phyloP scores from a whole-genome alignment of 1,140 invertebrate species.

The Macrosteles quadrilineatus region DNA sequence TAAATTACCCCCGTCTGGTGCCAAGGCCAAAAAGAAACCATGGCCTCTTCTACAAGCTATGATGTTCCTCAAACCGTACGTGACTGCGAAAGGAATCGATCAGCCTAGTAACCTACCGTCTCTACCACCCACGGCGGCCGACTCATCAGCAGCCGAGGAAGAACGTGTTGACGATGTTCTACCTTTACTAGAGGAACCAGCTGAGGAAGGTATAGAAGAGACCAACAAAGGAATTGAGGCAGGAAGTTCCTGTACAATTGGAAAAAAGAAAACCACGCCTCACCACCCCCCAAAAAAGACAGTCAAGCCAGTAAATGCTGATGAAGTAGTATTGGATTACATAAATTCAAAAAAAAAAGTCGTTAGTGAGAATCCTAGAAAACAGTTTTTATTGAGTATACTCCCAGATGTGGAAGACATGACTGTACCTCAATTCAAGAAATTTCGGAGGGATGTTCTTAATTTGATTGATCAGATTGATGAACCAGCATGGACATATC shows the following conservation, averaged over 20 bases:
- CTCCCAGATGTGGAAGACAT: not conserved
- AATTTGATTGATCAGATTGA: conserved; percentile 7
- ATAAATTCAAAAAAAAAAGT: conserved; percentile 5
- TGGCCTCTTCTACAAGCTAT: conserved; percentile 24
- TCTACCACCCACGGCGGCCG: not conserved
- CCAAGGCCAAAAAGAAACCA: conserved; percentile 28
- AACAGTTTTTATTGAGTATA: not conserved
- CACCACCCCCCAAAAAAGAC: conserved; percentile 3
- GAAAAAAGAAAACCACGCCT: not conserved
- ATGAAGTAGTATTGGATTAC: no score
- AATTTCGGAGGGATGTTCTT: conserved; percentile 18
- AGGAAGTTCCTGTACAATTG: conserved; percentile 13
- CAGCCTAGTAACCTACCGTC: conserved; percentile 24
- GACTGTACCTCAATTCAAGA: conserved; percentile 12
- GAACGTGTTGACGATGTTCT: conserved; percentile 26
- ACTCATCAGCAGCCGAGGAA: conserved; percentile 20
- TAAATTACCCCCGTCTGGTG: conserved; percentile 31
- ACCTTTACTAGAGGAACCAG: conserved; percentile 13
- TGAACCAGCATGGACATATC: conserved; percentile 22
- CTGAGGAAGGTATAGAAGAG: conserved; percentile 15
- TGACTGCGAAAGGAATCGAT: conserved; percentile 19
- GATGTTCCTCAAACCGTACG: conserved; percentile 27
- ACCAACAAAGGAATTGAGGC: conserved; percentile 1
- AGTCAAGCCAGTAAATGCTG: not conserved
- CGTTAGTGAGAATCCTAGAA: conserved; percentile 17